Evolutionary conservation across 2,113 vertebrate genomes (phyloP), one percentile per base, ranked within the genome.

Genomic region (Ellobius talpinus): DNA sequence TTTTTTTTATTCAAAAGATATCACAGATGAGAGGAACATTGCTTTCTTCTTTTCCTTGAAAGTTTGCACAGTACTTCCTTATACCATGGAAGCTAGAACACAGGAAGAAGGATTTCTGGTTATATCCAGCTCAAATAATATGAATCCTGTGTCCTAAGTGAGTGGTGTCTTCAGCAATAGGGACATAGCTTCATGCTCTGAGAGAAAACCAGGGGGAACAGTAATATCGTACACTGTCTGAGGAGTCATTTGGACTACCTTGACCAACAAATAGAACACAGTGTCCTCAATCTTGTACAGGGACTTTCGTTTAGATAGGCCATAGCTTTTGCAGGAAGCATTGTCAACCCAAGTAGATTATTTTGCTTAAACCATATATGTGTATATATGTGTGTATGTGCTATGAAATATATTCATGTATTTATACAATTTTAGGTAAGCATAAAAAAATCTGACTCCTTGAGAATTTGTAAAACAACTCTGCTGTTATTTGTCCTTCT

Each of bases 281-380:
- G 39, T 7, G 4, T 73, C 72, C 21, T 39, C 8, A 42, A 10
- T 21, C 21, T 74, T 73, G 23, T 24, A 74, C 21, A 24, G 39
- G 2, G 23, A 23, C n/a, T 45, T 74, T 42, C 2, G 0, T 42
- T 42, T 42, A 26, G 10, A 13, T 13, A 12, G 4, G 4, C 4
- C 11, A 26, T 21, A 45, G 23, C 39, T 74, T 5, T 74, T 74
- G 11, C 21, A 74, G 21, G 13, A 26, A 74, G 4, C 23, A 26
- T 23, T 74, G 39, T 42, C 21, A 45, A 10, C 23, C 21, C 39
- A 74, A 42, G 23, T 26, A 74, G 21, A 26, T 42, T 39, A 73
- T 23, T 73, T 72, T 70, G 36, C 36, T 39, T 39, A 74, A 45
- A 23, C 21, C 10, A 12, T 74, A 2, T 42, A 9, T 45, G 39